Base-by-base conservation (phyloP, 2,888 invertebrate species). In the Polyploca ridens region DNA sequence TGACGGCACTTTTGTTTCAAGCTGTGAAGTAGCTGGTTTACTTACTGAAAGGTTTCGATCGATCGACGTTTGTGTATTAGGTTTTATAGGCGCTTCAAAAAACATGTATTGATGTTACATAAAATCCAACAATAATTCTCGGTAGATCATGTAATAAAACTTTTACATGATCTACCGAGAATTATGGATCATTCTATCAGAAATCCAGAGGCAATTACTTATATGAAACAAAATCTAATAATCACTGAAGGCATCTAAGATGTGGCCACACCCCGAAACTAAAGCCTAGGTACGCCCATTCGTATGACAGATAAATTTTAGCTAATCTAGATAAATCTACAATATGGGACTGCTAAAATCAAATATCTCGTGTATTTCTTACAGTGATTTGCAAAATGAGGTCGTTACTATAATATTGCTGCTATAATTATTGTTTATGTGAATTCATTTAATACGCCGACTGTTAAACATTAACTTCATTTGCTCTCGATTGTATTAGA, bases 1-100 rank as follows among this genome's bases (percentile, higher is more conserved):
- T 78, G 76, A 77, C 79, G 76, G 76, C 74, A 72, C 75, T 78
- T 74, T 72, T 75, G 74, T 73, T 64, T 67, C 62, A 69, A 64
- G 71, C 65, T 72, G 69, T 69, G 54, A 69, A 70, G 70, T 69
- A 70, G 63, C 62, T 46, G 33, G 8, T 58, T 38, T 33, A 27
- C 44, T 41, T 33, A 27, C 44, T 41, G 61, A 61, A 44, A 61
- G 41, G 19, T 44, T n/a, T n/a, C 11, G 44, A 61, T 61, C 11
- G n/a, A 16, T 4, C 0, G 7, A n/a, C 49, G 8, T 3, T 44
- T 44, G 46, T 16, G 14, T 14, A 16, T 49, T 49, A 16, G n/a
- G 14, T 14, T 49, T 49, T 7, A 49, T 16, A 54, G 16, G 8
- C 49, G n/a, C 1, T 49, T 49, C n/a, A n/a, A 46, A 5, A 46